Evolutionary conservation across 1,140 invertebrate species (phyloP), one percentile per base, ranked within the genome.

Genomic region (Phymastichus coffea): DNA sequence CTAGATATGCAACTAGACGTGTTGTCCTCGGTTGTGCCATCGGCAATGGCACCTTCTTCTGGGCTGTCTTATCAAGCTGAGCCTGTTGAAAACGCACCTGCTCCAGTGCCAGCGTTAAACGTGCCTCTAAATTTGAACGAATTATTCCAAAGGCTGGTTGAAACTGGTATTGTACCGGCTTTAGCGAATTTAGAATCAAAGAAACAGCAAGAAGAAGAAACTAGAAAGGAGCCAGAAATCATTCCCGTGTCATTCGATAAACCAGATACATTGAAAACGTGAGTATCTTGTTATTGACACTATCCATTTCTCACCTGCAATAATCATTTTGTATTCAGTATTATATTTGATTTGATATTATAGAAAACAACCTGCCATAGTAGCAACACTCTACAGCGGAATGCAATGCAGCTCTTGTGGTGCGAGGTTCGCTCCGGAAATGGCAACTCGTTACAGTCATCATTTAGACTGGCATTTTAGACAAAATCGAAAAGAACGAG

Each of bases 381-480:
- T 93, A 8, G 70, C 84, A 4, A 74, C 78, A 4, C 75, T 97
- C 8, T 95, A 94, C 73, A 83, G 85, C 54, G 94, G 95, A 10
- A 92, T 95, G 81, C 95, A 97, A 75, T 98, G 96, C 79, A 90
- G 91, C 54, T 93, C 93, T 17, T 98, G 95, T 80, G 95, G 95
- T 19, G 86, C 91, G 22, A 82, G 96, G 33, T 98, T 97, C 74
- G 87, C 89, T 10, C 87, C 91, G 0, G 90, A 94, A 72, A 87
- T 93, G 68, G 93, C 91, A 0, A 89, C 92, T 30, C 86, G 88
- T 46, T 93, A 98, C 73, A 91, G 91, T 63, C 91, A 94, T 72
- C 96, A 98, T 80, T 83, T 98, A 20, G 95, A 98, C 78, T 98
- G 96, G 95, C 96, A 98, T 80, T 98, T 98, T 79, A 80, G 95